phyloP scores from a whole-genome alignment of 2,888 invertebrate genomes.

The Lepetodrilus schrolli region DNA sequence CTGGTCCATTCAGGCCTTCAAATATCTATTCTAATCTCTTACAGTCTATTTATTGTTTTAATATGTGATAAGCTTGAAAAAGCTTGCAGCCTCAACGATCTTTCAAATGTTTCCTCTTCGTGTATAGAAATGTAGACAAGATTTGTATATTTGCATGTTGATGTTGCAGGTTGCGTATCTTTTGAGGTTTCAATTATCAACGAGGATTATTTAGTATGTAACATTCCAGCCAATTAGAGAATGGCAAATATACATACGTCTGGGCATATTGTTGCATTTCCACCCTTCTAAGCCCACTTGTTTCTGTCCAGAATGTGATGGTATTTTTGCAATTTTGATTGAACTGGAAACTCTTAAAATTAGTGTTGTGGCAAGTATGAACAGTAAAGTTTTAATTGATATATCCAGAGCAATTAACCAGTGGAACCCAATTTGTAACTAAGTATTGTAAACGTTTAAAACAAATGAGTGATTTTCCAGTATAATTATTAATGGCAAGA shows the following conservation, averaged over 20 bases:
- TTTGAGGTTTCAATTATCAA: conserved; percentile 15
- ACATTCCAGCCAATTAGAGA: conserved; percentile 25
- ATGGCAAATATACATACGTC: not conserved
- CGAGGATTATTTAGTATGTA: conserved; percentile 12
- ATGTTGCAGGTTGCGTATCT: conserved; percentile 16
- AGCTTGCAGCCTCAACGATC: not conserved
- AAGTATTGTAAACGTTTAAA: too few species aligned
- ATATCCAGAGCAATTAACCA: too few species aligned
- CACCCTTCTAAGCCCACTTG: too few species aligned
- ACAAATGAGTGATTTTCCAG: too few species aligned
- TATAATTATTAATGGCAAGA: too few species aligned
- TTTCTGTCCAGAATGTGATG: too few species aligned
- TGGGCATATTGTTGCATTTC: too few species aligned
- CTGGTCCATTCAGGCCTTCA: not conserved
- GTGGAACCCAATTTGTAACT: too few species aligned
- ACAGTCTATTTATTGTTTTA: conserved; percentile 10
- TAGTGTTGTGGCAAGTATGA: too few species aligned
- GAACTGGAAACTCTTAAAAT: too few species aligned
- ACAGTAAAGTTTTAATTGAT: too few species aligned
- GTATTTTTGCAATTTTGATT: too few species aligned
- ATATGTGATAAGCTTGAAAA: not conserved
- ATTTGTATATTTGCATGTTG: conserved; percentile 25
- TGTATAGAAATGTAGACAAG: not conserved
- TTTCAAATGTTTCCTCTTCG: not conserved
- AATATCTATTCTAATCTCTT: not conserved